Evolutionary conservation across 2,888 invertebrate genomes (phyloP), one percentile per base, ranked within the genome.

Genomic region (Holacanthella duospinosa): DNA sequence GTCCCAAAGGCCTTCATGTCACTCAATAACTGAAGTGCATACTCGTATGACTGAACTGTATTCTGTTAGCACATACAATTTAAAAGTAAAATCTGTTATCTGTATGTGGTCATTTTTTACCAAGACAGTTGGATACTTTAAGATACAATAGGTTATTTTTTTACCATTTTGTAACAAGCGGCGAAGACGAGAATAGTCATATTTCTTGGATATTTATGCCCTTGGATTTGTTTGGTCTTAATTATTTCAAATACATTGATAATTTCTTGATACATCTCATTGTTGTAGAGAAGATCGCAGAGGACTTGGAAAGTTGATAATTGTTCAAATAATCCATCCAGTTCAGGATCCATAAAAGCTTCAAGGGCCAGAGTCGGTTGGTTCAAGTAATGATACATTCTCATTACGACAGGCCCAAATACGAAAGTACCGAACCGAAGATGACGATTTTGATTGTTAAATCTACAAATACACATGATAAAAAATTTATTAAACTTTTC

Each of bases 351-450:
- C 69, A 82, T 80, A 74, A 86, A 87, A 67, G 82, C 82, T 84
- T 83, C 71, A 19, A 85, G 74, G 16, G 89, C 89, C 66, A 83
- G 77, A 53, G 84, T 81, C 1, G 86, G 84, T 73, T 86, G 83
- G 75, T 88, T 84, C 43, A 88, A 77, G 72, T 82, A 79, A 75
- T 89, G 80, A 64, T 86, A 85, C 80, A 88, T 82, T 73, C 91
- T 81, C 88, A 91, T 89, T 0, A 87, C 82, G 19, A 90, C 85
- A 2, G 91, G 88, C 0, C 91, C 91, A 82, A 91, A 90, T 3
- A 85, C 75, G 77, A 84, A 91, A 70, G 82, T 85, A n/a, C 88
- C 87, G 81, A 90, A 89, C 65, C 88, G 78, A 62, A 86, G 76
- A 68, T 86, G 84, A 67, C 82, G 81, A 66, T 84, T 86, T 75